Base-by-base conservation (phyloP, 2,113 vertebrate species). In the Columba livia region DNA sequence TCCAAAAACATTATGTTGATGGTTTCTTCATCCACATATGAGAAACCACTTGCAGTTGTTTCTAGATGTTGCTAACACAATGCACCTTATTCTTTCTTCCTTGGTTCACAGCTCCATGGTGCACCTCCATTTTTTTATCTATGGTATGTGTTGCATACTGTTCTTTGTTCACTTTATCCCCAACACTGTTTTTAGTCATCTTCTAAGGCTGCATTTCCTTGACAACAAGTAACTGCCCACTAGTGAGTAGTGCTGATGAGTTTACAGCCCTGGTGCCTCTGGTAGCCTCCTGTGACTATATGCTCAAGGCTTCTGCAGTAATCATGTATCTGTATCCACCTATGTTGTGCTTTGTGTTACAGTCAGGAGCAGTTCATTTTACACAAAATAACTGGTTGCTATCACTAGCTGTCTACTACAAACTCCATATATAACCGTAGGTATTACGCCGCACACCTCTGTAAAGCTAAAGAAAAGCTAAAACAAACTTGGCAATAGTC, bases 51-150 rank as follows among this genome's bases (percentile, higher is more conserved):
- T 26, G 53, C 67, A 50, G 34, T 14, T 53, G 1, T 57, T 67
- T 77, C 36, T 23, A 10, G 0, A 2, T 0, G 0, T 38, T 44
- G 15, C 7, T 60, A 32, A 20, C 11, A 32, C 4, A 19, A 3
- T 61, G 11, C 0, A 1, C 19, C 12, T 64, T 74, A 12, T 3
- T 65, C 7, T 28, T 61, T 53, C 31, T 48, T 75, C 18, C 3
- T 36, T 31, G 5, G 2, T 60, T 78, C 17, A 73, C 3, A 24
- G 6, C n/a, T 44, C 6, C 19, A 10, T 0, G 1, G 15, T 15
- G 5, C 5, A 74, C 29, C 34, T 15, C n/a, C 10, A 21, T 70
- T 47, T 51, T 51, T 4, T 11, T 67, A 3, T 32, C 28, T 38
- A 15, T 17, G 7, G 11, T 23, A 44, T 11, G 1, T 14, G 6